phyloP scores from a whole-genome alignment of 53 echinoderm and acorn worm species.

The Paracentrotus lividus region DNA sequence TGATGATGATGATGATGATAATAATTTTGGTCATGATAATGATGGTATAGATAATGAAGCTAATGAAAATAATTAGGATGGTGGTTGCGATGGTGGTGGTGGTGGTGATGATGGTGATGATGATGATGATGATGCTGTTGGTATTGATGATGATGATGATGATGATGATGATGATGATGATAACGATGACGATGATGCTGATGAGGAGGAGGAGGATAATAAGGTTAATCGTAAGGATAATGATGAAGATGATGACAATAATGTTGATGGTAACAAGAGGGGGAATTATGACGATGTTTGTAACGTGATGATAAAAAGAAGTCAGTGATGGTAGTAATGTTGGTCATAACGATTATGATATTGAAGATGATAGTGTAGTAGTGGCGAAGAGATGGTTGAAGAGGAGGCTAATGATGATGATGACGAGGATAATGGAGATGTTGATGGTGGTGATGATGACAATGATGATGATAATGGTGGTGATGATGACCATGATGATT shows the following conservation, averaged over 20 bases:
- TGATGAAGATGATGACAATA: constrained; percentile 27
- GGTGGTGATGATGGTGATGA: not conserved
- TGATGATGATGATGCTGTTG: not conserved
- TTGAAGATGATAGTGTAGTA: too few relatives aligned
- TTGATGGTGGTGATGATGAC: not conserved
- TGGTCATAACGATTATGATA: not conserved
- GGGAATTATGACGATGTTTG: not conserved
- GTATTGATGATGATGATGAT: not conserved
- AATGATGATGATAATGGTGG: not conserved
- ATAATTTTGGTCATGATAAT: not conserved
- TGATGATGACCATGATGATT: not conserved
- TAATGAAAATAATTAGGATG: constrained; percentile 1
- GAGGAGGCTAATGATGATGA: not conserved
- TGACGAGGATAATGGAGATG: not conserved
- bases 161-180: not conserved
- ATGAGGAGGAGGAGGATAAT: not conserved
- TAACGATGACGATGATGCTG: constrained; percentile 24
- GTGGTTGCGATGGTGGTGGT: not conserved
- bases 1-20: constrained; percentile 4
- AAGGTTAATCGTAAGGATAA: constrained; percentile 14
- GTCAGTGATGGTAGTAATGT: not conserved
- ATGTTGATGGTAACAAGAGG: not conserved
- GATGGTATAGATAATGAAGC: constrained; percentile 12
- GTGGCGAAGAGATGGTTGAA: not conserved
- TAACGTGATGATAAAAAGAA: too few relatives aligned